Percentiles rank a stretch among this genome's conserved stretches.
Conservation (phyloP, 2,113 vertebrate species). For the Syngnathus floridae region DNA sequence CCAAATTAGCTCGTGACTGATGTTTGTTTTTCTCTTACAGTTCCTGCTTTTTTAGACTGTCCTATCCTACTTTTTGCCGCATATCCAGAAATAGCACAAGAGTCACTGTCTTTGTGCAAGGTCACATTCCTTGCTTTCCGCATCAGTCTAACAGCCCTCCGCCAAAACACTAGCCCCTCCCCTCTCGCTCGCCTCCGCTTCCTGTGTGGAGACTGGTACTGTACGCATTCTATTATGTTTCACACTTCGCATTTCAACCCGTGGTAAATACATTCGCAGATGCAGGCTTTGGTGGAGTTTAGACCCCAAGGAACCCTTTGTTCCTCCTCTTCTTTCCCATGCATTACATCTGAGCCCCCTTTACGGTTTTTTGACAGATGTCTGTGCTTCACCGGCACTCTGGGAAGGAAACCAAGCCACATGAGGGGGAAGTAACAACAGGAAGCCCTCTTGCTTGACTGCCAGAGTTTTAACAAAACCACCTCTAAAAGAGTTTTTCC, state of each 20-base stretch:
- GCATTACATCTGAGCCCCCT: neutral
- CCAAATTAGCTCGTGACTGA: slow-evolving; percentile 29
- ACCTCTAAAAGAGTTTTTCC: slow-evolving; percentile 4
- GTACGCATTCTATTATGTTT: slow-evolving; percentile 25
- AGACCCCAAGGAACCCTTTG: neutral
- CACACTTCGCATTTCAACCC: slow-evolving; percentile 25
- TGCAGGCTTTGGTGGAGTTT: neutral
- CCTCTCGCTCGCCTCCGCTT: slow-evolving; percentile 27
- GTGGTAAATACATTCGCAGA: slow-evolving; percentile 17
- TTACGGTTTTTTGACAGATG: slow-evolving; percentile 5
- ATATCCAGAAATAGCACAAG: slow-evolving; percentile 21
- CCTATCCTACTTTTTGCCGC: slow-evolving; percentile 19
- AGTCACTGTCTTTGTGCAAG: slow-evolving; percentile 49
- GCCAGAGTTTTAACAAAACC: slow-evolving; percentile 36
- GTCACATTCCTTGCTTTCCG: slow-evolving; percentile 55
- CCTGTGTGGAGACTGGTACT: slow-evolving; percentile 32
- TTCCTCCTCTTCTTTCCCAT: neutral
- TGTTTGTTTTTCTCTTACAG: slow-evolving; percentile 29
- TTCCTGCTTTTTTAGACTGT: slow-evolving; percentile 29
- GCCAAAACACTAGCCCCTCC: slow-evolving; percentile 8
- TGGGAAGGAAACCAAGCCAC: slow-evolving; percentile 47
- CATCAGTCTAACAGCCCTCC: slow-evolving; percentile 26
- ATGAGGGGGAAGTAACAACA: slow-evolving; percentile 56
- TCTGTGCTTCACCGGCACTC: slow-evolving; percentile 8
- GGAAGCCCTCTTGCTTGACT: slow-evolving; percentile 48